phyloP scores from a whole-genome alignment of 2,888 invertebrate species.

The Mesodorylaimus sp. region DNA sequence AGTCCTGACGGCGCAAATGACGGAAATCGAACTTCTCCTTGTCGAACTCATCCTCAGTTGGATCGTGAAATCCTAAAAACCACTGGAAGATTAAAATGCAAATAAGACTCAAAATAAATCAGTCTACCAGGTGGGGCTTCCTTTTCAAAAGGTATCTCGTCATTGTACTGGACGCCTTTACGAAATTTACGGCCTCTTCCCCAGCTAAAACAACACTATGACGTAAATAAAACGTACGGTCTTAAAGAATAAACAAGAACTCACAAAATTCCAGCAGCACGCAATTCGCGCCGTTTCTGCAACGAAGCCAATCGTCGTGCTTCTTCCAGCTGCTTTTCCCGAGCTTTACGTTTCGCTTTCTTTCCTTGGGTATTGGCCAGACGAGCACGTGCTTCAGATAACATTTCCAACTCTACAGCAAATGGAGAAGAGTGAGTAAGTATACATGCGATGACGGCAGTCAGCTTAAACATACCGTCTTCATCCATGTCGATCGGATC shows the following conservation, averaged over 20 bases:
- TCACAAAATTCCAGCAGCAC: constrained; percentile 70
- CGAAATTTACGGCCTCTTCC: constrained; percentile 19
- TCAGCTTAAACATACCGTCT: constrained; percentile 48
- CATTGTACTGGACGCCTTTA: constrained; percentile 77
- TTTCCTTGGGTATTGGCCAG: constrained; percentile 91
- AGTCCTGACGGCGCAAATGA: constrained; percentile 61
- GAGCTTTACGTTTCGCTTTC: constrained; percentile 49
- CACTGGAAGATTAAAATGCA: background rate
- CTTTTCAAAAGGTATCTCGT: constrained; percentile 60
- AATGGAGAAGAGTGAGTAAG: background rate
- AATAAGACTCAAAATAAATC: background rate
- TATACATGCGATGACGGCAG: too few relatives aligned
- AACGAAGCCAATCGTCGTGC: constrained; percentile 81
- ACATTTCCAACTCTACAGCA: constrained; percentile 78
- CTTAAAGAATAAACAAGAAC: constrained; percentile 7
- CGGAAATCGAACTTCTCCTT: constrained; percentile 78
- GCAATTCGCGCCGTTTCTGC: constrained; percentile 87
- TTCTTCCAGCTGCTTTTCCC: constrained; percentile 95
- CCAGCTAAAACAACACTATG: constrained; percentile 25
- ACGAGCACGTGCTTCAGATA: constrained; percentile 92
- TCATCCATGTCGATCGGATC: constrained; percentile 99
- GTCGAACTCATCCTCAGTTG: constrained; percentile 56
- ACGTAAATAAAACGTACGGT: background rate
- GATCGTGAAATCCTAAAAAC: constrained; percentile 69
- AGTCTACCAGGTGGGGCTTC: constrained; percentile 48